phyloP scores from a whole-genome alignment of 2,797 vertebrate genomes.

The Tadarida brasiliensis region DNA sequence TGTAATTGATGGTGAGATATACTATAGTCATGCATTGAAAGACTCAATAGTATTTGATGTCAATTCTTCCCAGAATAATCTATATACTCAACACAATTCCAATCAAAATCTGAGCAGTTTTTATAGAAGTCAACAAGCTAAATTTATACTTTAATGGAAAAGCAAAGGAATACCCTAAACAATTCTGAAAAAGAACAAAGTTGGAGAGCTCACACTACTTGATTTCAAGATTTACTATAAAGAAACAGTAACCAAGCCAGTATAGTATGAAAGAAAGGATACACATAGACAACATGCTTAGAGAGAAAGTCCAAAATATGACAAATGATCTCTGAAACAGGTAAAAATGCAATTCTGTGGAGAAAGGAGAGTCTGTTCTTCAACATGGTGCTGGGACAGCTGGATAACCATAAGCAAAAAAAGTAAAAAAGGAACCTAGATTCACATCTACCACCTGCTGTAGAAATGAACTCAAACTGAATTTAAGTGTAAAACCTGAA shows the following conservation, averaged over 20 bases:
- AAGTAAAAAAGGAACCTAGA: not conserved
- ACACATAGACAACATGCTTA: not conserved
- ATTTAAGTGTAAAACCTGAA: slow-evolving; percentile 1
- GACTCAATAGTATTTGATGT: not conserved
- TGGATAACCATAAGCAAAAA: not conserved
- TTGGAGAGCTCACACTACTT: not conserved
- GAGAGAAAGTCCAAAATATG: not conserved
- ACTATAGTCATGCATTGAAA: not conserved
- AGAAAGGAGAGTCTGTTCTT: not conserved
- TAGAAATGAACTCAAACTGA: not conserved
- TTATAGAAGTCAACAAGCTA: not conserved
- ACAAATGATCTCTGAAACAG: not conserved
- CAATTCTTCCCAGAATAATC: not conserved
- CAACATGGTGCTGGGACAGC: not conserved
- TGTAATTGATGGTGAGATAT: not conserved
- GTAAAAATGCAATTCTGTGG: not conserved
- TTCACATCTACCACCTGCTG: not conserved
- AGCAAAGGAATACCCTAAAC: not conserved
- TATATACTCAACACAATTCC: not conserved
- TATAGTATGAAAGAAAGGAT: not conserved
- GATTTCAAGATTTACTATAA: not conserved
- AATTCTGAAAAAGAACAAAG: not conserved
- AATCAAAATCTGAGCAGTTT: not conserved
- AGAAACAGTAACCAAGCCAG: not conserved
- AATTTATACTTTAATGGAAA: slow-evolving; percentile 4